These are phyloP conservation scores for Carettochelys insculpta DNA, from an alignment of 2,113 vertebrate genomes.

Conservation along the genomic window DNA sequence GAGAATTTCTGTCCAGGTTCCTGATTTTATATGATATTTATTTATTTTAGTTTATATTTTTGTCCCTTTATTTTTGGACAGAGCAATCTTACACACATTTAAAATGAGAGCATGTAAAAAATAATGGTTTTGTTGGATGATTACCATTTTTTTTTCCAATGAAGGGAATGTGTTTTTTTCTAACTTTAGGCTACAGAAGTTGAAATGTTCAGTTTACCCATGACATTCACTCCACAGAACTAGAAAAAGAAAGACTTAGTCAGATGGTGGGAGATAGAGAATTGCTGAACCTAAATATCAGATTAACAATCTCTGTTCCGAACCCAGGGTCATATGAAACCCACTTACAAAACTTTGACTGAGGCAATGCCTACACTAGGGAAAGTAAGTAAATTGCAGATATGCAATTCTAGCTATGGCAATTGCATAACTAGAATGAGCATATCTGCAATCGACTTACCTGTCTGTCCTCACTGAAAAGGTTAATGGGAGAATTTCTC, in stretches of 20 bases:
- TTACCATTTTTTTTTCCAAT: not conserved
- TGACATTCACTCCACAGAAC: not conserved
- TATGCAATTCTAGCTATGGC: no score
- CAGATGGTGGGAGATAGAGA: not conserved
- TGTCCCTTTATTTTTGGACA: not conserved
- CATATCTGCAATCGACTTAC: no score
- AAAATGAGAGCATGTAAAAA: not conserved
- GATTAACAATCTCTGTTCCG: not conserved
- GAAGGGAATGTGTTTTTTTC: not conserved
- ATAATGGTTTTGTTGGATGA: not conserved
- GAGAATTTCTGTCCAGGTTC: not conserved
- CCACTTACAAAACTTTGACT: not conserved
- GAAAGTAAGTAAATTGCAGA: no score
- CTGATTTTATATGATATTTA: not conserved
- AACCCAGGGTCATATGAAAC: not conserved
- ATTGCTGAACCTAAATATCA: not conserved
- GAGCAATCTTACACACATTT: not conserved
- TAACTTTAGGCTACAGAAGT: not conserved
- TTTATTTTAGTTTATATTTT: slow-evolving; percentile 26
- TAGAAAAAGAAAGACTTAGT: not conserved
- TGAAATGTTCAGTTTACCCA: not conserved
- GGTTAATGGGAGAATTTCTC: no score
- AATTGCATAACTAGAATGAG: no score
- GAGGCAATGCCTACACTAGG: no score
- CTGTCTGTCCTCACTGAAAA: no score